These are phyloP conservation scores for Pomatorhinus ruficollis DNA, from an alignment of 2,113 vertebrate genomes.

Conservation along the genomic window DNA sequence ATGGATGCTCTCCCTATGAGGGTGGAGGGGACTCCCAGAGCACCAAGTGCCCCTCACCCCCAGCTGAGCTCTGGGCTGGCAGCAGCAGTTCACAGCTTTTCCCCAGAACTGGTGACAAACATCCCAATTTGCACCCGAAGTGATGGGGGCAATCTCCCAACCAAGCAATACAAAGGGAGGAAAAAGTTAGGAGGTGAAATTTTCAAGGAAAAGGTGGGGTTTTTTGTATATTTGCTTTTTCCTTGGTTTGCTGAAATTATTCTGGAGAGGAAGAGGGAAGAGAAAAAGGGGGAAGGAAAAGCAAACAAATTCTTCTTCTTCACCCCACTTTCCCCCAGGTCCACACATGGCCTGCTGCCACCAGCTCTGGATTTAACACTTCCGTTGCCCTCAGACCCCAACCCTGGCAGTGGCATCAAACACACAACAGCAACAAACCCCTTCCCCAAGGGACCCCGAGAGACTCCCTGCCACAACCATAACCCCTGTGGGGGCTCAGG, in stretches of 20 bases:
- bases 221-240: neutral
- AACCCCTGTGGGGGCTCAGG: fast-evolving
- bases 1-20: neutral
- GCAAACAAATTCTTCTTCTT: neutral
- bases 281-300: neutral
- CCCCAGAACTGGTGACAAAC: neutral
- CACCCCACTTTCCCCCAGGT: fast-evolving
- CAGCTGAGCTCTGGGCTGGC: neutral
- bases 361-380: neutral
- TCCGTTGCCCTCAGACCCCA: neutral
- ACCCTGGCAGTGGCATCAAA: neutral
- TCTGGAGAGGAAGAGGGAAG: neutral
- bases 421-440: fast-evolving
- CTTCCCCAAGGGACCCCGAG: neutral
- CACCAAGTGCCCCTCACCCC: neutral
- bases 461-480: neutral
- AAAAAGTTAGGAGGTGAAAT: neutral
- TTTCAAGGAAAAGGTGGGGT: neutral
- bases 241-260: neutral
- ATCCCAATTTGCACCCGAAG: neutral
- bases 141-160: fast-evolving
- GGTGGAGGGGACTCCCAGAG: neutral
- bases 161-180: neutral
- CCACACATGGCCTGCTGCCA: fast-evolving
- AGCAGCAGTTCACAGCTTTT: neutral